Conservation (phyloP, 2,888 invertebrate species). For the Incurvaria masculella region DNA sequence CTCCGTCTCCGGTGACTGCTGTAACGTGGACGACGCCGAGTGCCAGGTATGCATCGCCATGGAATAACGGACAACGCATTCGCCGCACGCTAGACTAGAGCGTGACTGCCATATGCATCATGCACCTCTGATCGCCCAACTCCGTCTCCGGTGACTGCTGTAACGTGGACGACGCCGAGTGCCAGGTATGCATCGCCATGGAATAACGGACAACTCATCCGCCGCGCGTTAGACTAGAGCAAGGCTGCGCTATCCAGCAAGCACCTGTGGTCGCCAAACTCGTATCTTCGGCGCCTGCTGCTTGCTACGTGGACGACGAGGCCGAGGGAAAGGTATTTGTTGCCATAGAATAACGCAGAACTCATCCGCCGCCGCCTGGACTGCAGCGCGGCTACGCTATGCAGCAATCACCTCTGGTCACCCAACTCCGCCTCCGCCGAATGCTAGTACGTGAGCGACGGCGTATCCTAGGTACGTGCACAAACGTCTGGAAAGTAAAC, state of each 20-base stretch:
- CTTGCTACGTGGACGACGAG: conserved; percentile 91
- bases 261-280: conserved; percentile 90
- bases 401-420: too few relatives aligned
- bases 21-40: conserved; percentile 85
- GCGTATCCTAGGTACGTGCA: too few relatives aligned
- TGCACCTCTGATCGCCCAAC: conserved; percentile 91
- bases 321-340: conserved; percentile 78
- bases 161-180: conserved; percentile 85
- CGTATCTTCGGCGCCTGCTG: conserved; percentile 89
- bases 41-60: conserved; percentile 80
- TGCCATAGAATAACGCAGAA: too few relatives aligned
- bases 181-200: conserved; percentile 76
- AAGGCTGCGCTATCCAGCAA: conserved; percentile 86
- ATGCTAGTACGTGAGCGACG: too few relatives aligned
- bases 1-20: conserved; percentile 90
- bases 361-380: too few relatives aligned
- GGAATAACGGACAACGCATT: too few relatives aligned
- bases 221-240: conserved; percentile 85
- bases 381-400: too few relatives aligned
- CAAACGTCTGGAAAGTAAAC: too few relatives aligned
- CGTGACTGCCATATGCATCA: conserved; percentile 82
- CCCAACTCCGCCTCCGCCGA: too few relatives aligned
- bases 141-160: conserved; percentile 93
- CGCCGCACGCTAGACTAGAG: conserved; percentile 87
- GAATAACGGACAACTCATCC: too few relatives aligned